phyloP scores from a whole-genome alignment of 2,888 invertebrate genomes.

The Nomada lathburiana region DNA sequence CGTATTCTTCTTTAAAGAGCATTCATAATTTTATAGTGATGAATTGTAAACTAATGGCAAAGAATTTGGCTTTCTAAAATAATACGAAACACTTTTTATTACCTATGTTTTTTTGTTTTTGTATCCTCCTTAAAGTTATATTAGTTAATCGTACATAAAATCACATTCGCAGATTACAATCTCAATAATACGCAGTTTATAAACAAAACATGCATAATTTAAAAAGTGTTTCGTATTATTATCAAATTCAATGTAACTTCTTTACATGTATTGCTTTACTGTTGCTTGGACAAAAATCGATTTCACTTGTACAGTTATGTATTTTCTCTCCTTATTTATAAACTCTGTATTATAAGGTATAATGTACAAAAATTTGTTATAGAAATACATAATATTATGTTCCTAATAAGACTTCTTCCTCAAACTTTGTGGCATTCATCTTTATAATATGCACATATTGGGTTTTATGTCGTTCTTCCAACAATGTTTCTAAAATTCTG shows the following conservation, averaged over 20 bases:
- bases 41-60: conserved; percentile 42
- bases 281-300: conserved; percentile 43
- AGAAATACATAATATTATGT: conserved; percentile 53
- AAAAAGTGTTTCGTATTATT: conserved; percentile 51
- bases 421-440: conserved; percentile 28
- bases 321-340: conserved; percentile 31
- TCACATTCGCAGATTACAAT: conserved; percentile 3
- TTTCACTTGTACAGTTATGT: conserved; percentile 38
- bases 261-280: conserved; percentile 48
- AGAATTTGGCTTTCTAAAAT: conserved; percentile 43
- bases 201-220: conserved; percentile 21
- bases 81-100: conserved; percentile 52
- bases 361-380: conserved; percentile 60
- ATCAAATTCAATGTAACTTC: conserved; percentile 31
- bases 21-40: conserved; percentile 13
- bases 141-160: conserved; percentile 31
- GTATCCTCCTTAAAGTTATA: conserved; percentile 1
- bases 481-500: conserved; percentile 30
- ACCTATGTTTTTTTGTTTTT: neutral
- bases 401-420: conserved; percentile 46
- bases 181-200: conserved; percentile 14
- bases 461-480: conserved; percentile 10
- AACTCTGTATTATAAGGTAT: conserved; percentile 63
- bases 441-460: conserved; percentile 34
- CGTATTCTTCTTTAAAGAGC: conserved; percentile 24